These are phyloP conservation scores for Sternarchorhynchus goeldii DNA, from an alignment of 2,797 vertebrate species.

Conservation along the genomic window DNA sequence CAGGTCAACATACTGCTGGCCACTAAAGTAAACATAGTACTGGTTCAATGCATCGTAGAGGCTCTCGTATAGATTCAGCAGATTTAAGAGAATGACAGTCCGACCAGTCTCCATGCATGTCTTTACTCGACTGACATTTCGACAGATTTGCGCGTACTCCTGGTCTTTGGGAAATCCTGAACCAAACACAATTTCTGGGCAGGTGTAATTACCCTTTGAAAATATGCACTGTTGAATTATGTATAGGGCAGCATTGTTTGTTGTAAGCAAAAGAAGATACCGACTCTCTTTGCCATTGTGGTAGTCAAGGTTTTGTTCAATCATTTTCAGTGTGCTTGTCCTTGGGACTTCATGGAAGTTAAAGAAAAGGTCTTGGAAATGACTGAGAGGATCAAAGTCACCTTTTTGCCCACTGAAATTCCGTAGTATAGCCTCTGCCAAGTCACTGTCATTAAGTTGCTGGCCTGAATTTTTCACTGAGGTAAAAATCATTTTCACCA, in stretches of 20 bases:
- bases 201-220: conserved; percentile 56
- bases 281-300: conserved; percentile 66
- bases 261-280: conserved; percentile 80
- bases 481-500: conserved; percentile 78
- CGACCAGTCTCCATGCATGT: conserved; percentile 81
- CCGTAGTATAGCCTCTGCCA: conserved; percentile 74
- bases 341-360: conserved; percentile 60
- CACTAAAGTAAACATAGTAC: conserved; percentile 79
- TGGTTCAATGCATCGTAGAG: conserved; percentile 81
- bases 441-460: conserved; percentile 63
- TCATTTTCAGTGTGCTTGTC: conserved; percentile 75
- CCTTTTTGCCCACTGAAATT: conserved; percentile 80
- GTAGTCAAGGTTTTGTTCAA: conserved; percentile 70
- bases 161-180: conserved; percentile 82
- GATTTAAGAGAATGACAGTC: conserved; percentile 78
- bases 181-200: conserved; percentile 80
- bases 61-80: conserved; percentile 83
- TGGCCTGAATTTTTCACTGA: conserved; percentile 60
- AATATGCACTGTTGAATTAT: conserved; percentile 75
- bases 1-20: conserved; percentile 80
- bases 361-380: conserved; percentile 67
- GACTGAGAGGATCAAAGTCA: conserved; percentile 65
- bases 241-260: conserved; percentile 78
- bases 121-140: conserved; percentile 80
- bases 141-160: conserved; percentile 79